Percentiles rank a stretch among this genome's conserved stretches.
These are phyloP conservation scores for Dinocampus coccinellae DNA, from an alignment of 2,888 invertebrate genomes.

Conservation along the genomic window DNA sequence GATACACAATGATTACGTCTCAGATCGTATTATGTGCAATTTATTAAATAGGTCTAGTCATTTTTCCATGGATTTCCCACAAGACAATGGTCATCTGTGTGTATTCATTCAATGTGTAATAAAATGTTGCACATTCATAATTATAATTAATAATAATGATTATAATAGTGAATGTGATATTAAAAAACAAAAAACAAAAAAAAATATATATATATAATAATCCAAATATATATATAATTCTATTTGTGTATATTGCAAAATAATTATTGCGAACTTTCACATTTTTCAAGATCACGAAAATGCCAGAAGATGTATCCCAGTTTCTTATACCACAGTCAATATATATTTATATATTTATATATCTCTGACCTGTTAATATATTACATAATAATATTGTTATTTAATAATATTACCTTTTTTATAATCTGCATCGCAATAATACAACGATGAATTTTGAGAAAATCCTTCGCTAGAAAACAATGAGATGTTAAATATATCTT, in stretches of 20 bases:
- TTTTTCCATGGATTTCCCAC: background rate
- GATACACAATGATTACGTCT: background rate
- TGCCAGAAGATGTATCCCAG: background rate
- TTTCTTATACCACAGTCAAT: background rate
- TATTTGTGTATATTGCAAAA: background rate
- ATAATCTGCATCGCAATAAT: background rate
- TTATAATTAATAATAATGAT: background rate
- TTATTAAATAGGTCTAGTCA: background rate
- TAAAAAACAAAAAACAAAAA: background rate
- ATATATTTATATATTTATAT: background rate
- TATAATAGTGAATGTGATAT: background rate
- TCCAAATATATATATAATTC: background rate
- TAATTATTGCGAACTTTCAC: background rate
- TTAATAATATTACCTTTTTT: background rate
- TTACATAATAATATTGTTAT: background rate
- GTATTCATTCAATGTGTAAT: background rate
- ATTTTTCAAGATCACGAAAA: constrained; percentile 1
- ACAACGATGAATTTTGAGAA: background rate
- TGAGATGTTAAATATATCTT: background rate
- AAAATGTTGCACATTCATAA: background rate
- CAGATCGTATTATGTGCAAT: background rate
- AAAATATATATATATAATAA: too few species aligned
- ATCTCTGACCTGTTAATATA: background rate
- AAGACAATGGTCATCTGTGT: background rate
- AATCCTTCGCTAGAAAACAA: background rate